phyloP scores from a whole-genome alignment of 2,113 vertebrate genomes.

The Oxygymnocypris stewartii region DNA sequence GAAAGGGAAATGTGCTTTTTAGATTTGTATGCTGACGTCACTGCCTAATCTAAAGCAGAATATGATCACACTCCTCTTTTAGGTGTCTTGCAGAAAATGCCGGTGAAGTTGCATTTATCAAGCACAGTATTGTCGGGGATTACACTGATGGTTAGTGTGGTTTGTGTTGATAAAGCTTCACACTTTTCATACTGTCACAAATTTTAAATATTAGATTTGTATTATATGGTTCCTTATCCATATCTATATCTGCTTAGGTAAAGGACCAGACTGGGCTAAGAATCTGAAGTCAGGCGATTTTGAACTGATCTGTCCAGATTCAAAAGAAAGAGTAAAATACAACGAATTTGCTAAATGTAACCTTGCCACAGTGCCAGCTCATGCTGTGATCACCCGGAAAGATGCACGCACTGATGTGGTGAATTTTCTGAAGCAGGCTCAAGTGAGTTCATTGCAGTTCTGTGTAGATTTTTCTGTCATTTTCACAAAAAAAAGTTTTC shows the following conservation, averaged over 20 bases:
- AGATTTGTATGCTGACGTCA: neutral
- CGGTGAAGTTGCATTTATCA: constrained; percentile 89
- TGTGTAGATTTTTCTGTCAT: neutral
- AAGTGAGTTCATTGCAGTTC: constrained; percentile 61
- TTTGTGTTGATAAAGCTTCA: neutral
- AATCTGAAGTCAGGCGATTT: constrained; percentile 54
- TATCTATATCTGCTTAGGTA: constrained; percentile 53
- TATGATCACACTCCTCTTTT: neutral
- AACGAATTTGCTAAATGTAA: constrained; percentile 47
- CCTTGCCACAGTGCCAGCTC: constrained; percentile 68
- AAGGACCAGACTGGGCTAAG: constrained; percentile 60
- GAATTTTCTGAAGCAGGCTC: constrained; percentile 60
- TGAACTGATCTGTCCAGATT: constrained; percentile 67
- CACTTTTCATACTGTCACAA: neutral
- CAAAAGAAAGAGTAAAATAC: neutral
- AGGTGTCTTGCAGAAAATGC: constrained; percentile 83
- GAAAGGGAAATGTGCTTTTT: neutral
- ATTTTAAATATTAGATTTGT: neutral
- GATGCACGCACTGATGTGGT: constrained; percentile 58
- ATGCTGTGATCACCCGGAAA: constrained; percentile 74
- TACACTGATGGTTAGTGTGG: constrained; percentile 76
- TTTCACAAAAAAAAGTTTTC: neutral
- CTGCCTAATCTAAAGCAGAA: neutral
- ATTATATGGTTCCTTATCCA: neutral
- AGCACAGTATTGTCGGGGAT: constrained; percentile 80